Conservation (phyloP, 2,888 invertebrate genomes). For the Anaspis maculata region DNA sequence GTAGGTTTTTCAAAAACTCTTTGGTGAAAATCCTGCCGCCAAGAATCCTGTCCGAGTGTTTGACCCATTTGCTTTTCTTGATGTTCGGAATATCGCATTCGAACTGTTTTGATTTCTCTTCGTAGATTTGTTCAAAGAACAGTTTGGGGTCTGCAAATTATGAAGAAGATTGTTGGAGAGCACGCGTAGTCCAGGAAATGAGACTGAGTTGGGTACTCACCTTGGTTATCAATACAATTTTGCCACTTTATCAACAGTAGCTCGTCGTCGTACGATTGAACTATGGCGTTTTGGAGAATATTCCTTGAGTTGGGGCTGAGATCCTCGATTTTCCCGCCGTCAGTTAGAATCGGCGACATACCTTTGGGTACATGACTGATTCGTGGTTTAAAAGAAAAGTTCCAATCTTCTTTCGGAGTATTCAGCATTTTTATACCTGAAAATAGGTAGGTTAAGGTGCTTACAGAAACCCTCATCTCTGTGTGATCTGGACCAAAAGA, state of each 20-base stretch:
- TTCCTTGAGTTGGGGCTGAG: slow-evolving; percentile 33
- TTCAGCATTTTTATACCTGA: too few relatives aligned
- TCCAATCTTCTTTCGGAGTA: slow-evolving; percentile 8
- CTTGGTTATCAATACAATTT: slow-evolving; percentile 28
- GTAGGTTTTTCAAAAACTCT: slow-evolving; percentile 42
- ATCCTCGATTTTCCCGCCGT: slow-evolving; percentile 25
- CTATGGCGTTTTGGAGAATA: slow-evolving; percentile 30
- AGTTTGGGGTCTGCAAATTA: slow-evolving; percentile 30
- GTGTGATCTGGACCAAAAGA: too few relatives aligned
- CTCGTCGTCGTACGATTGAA: slow-evolving; percentile 34
- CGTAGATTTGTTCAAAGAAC: slow-evolving; percentile 35
- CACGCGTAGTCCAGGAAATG: background rate
- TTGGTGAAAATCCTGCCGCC: slow-evolving; percentile 38
- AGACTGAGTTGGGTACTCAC: slow-evolving; percentile 14
- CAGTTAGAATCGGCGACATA: slow-evolving; percentile 48
- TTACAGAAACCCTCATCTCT: too few relatives aligned
- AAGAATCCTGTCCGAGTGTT: slow-evolving; percentile 10
- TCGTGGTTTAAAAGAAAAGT: slow-evolving; percentile 42
- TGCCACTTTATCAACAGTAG: slow-evolving; percentile 36
- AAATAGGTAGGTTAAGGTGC: too few relatives aligned
- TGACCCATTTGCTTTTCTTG: slow-evolving; percentile 10
- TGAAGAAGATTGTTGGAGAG: background rate
- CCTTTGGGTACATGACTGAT: slow-evolving; percentile 52
- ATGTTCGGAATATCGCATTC: slow-evolving; percentile 27
- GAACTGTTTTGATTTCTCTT: slow-evolving; percentile 29